These are phyloP conservation scores for Etheostoma perlongum DNA, from an alignment of 2,797 vertebrate genomes.

Conservation along the genomic window DNA sequence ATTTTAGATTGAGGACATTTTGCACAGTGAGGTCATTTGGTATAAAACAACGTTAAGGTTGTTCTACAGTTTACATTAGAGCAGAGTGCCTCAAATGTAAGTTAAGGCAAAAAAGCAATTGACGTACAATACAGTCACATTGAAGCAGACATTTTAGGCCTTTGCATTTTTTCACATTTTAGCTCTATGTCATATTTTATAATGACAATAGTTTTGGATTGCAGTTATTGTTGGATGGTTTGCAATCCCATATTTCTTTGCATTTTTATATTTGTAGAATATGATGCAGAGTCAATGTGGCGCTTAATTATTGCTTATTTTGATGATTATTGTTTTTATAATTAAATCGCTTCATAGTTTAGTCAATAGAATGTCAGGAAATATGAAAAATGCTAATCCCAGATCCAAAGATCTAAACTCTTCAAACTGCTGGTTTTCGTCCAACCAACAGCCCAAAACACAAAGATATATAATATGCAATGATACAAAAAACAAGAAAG, in stretches of 20 bases:
- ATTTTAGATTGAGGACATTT: constrained; percentile 22
- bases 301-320: not conserved
- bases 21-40: not conserved
- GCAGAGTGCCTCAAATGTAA: not conserved
- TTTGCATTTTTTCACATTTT: not conserved
- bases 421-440: not conserved
- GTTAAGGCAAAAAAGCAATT: not conserved
- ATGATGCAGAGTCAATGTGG: not conserved
- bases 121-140: fast-evolving
- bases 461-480: not conserved
- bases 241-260: not conserved
- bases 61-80: not conserved
- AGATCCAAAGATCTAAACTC: not conserved
- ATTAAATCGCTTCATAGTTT: not conserved
- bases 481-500: not conserved
- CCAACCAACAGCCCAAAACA: not conserved
- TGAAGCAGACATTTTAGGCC: not conserved
- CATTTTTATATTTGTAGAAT: not conserved
- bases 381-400: not conserved
- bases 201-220: not conserved
- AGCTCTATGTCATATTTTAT: not conserved
- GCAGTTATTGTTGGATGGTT: not conserved
- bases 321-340: not conserved
- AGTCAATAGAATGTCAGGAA: not conserved
- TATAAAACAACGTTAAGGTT: not conserved